Evolutionary conservation across 2,888 invertebrate species (phyloP), one percentile per base, ranked within the genome.

Genomic region (Carabus problematicus): DNA sequence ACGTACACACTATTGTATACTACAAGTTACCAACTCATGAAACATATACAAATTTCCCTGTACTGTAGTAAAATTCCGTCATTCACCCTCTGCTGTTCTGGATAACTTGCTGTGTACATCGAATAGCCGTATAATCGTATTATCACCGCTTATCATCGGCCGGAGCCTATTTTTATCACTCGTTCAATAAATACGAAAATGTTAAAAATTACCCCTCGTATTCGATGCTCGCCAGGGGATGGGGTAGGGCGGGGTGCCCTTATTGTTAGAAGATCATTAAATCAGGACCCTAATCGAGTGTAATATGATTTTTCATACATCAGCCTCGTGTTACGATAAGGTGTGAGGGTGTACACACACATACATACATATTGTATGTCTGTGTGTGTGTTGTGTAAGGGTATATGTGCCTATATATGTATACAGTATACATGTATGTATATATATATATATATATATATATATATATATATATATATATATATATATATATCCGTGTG

Each of bases 261-360:
- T 73, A 73, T 73, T 73, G 73, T 73, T 70, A 66, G 62, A 70
- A 64, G 68, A 43, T 72, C 73, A 73, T 73, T 73, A 74, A 73
- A 73, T 73, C 74, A 72, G 70, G 59, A 62, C 72, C 73, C 72
- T 74, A 74, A 74, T 74, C 74, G 73, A 72, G 72, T 72, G 73
- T 74, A 73, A 74, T 74, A 74, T 71, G 72, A 73, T 73, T 72
- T 74, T 74, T 74, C 73, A 72, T 72, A 73, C 70, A 72, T 49
- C 11, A 12, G 3, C n/a, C 45, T 59, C 72, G 29, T 29, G 6
- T 29, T 3, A 6, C 29, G 29, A 29, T 29, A 29, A 29, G 29
- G 29, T 29, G 29, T 29, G 6, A 6, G 29, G 29, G 29, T 29
- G 29, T 29, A 29, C 29, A 41, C 42, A 64, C 29, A 29, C 29